Evolutionary conservation across 2,113 vertebrate genomes (phyloP).

Genomic region (Noturus placidus): DNA sequence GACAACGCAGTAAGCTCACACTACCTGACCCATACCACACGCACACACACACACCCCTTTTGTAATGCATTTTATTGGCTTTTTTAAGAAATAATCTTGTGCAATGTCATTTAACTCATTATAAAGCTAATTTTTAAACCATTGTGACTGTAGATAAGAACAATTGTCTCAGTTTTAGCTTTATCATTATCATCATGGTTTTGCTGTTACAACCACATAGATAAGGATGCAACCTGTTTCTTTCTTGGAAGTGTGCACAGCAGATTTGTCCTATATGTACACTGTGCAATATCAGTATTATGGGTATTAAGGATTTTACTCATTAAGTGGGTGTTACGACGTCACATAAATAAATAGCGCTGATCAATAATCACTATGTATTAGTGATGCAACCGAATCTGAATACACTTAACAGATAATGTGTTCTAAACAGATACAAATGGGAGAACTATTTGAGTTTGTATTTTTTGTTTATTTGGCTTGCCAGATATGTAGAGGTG

Average conservation of each 20-base stretch:
- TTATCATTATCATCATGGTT: not conserved
- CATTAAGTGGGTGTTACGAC: not conserved
- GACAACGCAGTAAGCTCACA: constrained; percentile 37
- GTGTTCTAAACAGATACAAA: not conserved
- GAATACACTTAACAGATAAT: not conserved
- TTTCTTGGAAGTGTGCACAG: not conserved
- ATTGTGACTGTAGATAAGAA: not conserved
- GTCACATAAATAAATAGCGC: not conserved
- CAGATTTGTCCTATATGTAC: not conserved
- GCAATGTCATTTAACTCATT: not conserved
- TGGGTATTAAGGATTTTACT: not conserved
- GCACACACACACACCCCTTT: not conserved
- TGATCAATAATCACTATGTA: not conserved
- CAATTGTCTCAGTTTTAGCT: not conserved
- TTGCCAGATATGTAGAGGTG: not conserved
- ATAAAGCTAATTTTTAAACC: not conserved
- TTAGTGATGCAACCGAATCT: not conserved
- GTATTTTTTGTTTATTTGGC: not conserved
- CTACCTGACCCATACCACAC: constrained; percentile 20
- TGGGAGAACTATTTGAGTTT: not conserved
- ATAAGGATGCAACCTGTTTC: too few species aligned
- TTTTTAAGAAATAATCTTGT: not conserved
- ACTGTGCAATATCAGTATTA: not conserved
- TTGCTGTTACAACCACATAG: too few species aligned
- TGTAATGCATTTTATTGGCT: not conserved